phyloP scores from a whole-genome alignment of 2,888 invertebrate species.

The Eustalomyia histrio region DNA sequence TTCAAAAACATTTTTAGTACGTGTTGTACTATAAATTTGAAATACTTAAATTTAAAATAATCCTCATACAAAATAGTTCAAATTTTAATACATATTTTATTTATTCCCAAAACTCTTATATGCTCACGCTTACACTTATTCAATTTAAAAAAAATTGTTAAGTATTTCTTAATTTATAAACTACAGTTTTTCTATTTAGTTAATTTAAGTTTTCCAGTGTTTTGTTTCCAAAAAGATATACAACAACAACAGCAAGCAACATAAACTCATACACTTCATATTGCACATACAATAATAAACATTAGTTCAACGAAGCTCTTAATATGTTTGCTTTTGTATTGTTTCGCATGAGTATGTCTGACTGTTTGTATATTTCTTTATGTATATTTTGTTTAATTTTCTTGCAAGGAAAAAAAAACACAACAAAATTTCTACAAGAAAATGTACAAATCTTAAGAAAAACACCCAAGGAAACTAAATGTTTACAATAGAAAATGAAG shows the following conservation, averaged over 20 bases:
- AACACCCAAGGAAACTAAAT: constrained; percentile 61
- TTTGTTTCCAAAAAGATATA: neutral
- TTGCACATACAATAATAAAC: constrained; percentile 36
- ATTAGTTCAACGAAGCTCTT: constrained; percentile 54
- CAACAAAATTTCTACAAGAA: constrained; percentile 42
- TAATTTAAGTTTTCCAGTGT: constrained; percentile 41
- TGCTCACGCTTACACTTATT: constrained; percentile 9
- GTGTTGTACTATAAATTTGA: too few species aligned
- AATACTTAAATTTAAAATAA: too few species aligned
- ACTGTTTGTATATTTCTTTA: neutral
- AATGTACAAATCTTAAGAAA: constrained; percentile 61
- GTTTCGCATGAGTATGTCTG: constrained; percentile 22
- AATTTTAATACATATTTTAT: too few species aligned
- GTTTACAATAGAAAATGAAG: constrained; percentile 54
- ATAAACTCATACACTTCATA: constrained; percentile 39
- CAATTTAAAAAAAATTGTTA: constrained; percentile 50
- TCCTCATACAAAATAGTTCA: too few species aligned
- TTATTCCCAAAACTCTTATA: too few species aligned
- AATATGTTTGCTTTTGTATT: constrained; percentile 34
- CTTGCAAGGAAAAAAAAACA: constrained; percentile 45
- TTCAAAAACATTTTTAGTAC: too few species aligned
- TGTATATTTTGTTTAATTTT: constrained; percentile 50
- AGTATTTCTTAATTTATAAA: constrained; percentile 59
- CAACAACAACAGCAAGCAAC: constrained; percentile 20
- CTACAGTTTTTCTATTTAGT: constrained; percentile 53